These are phyloP conservation scores for Carposina sasakii DNA, from an alignment of 1,140 invertebrate species.

Conservation along the genomic window DNA sequence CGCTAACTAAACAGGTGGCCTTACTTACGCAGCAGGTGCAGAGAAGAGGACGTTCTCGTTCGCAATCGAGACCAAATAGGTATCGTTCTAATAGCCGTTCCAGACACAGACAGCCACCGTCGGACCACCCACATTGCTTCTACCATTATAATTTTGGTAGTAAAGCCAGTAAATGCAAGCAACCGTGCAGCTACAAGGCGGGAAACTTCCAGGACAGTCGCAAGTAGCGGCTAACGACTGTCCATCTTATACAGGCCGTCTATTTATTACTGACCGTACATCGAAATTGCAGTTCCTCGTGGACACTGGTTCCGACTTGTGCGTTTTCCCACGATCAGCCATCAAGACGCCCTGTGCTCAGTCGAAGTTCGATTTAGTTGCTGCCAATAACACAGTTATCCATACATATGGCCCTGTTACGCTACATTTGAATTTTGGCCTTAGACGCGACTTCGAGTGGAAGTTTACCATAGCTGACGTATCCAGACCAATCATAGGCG, in stretches of 20 bases:
- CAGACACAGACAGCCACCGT: slow-evolving; percentile 9
- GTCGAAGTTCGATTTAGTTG: slow-evolving; percentile 21
- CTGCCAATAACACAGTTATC: slow-evolving; percentile 36
- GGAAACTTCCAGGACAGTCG: slow-evolving; percentile 26
- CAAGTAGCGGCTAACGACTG: slow-evolving; percentile 28
- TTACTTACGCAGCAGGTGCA: not conserved
- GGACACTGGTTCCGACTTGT: slow-evolving; percentile 37
- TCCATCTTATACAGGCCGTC: slow-evolving; percentile 22
- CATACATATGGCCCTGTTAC: slow-evolving; percentile 39
- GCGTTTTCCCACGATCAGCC: slow-evolving; percentile 30
- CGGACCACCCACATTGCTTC: slow-evolving; percentile 22
- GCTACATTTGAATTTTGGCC: slow-evolving; percentile 37
- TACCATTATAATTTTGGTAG: slow-evolving; percentile 25
- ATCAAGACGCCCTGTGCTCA: slow-evolving; percentile 11
- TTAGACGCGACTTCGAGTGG: slow-evolving; percentile 48
- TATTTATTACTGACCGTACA: slow-evolving; percentile 22
- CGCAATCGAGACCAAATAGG: not conserved
- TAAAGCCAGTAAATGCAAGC: slow-evolving; percentile 21
- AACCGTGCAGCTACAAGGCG: slow-evolving; percentile 22
- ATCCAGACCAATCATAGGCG: slow-evolving; percentile 37
- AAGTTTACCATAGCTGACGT: slow-evolving; percentile 57
- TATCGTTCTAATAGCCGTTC: not conserved
- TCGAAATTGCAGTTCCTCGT: slow-evolving; percentile 26
- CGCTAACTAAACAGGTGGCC: not conserved
- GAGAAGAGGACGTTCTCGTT: not conserved